Evolutionary conservation across 2,113 vertebrate species (phyloP).

Genomic region (Rhea pennata): DNA sequence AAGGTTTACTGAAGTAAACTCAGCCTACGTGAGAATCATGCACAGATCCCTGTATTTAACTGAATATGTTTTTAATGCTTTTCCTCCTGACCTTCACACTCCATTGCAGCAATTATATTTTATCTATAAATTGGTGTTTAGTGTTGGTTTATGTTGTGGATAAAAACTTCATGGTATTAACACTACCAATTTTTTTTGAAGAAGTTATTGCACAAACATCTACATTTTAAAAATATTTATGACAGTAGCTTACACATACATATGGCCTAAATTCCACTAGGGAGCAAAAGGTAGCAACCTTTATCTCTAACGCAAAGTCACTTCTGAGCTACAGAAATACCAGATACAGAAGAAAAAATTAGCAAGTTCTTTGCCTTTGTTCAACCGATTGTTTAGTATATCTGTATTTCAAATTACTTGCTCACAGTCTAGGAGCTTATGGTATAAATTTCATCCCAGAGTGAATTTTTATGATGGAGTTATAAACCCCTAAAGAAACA

Average conservation of each 20-base stretch:
- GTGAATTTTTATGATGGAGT: slow-evolving; percentile 77
- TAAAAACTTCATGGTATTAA: slow-evolving; percentile 46
- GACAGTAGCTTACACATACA: neutral
- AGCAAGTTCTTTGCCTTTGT: neutral
- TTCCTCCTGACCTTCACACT: slow-evolving; percentile 25
- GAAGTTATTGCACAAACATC: neutral
- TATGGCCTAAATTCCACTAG: neutral
- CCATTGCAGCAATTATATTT: slow-evolving; percentile 13
- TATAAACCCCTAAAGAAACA: slow-evolving; percentile 76
- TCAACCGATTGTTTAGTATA: neutral
- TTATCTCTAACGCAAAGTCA: neutral
- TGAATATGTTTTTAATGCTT: slow-evolving; percentile 41
- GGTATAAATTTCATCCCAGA: slow-evolving; percentile 75
- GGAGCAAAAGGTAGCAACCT: neutral
- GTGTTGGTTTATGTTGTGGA: slow-evolving; percentile 36
- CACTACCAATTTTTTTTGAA: neutral
- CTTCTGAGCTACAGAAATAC: slow-evolving; percentile 7
- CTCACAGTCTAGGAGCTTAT: slow-evolving; percentile 49
- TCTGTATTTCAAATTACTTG: slow-evolving; percentile 42
- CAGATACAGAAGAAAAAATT: neutral
- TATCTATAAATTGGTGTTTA: slow-evolving; percentile 67
- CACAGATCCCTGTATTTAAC: slow-evolving; percentile 29
- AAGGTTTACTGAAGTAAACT: neutral
- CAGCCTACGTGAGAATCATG: neutral
- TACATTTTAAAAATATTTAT: neutral